phyloP scores from a whole-genome alignment of 2,888 invertebrate genomes.

The Agelastica alni region DNA sequence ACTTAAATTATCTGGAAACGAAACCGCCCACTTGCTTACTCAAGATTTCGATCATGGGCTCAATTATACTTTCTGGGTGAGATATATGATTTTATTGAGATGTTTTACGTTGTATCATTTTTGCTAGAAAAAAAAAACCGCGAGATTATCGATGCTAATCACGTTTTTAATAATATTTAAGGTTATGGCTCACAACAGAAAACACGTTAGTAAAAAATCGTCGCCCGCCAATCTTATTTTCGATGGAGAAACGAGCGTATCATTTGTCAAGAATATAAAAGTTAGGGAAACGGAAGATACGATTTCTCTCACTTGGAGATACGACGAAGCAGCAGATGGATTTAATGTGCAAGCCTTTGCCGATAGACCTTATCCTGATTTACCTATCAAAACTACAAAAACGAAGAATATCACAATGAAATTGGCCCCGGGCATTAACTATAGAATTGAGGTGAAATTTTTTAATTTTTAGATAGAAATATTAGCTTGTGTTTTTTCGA shows the following conservation, averaged over 20 bases:
- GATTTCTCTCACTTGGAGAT: slow-evolving; percentile 66
- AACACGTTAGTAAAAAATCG: slow-evolving; percentile 66
- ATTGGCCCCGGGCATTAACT: slow-evolving; percentile 57
- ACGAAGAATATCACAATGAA: slow-evolving; percentile 44
- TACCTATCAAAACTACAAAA: slow-evolving; percentile 56
- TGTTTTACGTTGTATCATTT: background rate
- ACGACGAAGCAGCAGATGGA: slow-evolving; percentile 46
- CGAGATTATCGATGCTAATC: no score
- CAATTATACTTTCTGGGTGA: slow-evolving; percentile 76
- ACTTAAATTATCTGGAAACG: slow-evolving; percentile 53
- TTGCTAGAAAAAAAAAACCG: background rate
- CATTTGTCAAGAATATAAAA: slow-evolving; percentile 63
- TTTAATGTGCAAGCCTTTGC: slow-evolving; percentile 51
- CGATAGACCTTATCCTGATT: slow-evolving; percentile 62
- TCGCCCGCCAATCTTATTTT: slow-evolving; percentile 64
- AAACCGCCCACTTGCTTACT: slow-evolving; percentile 61
- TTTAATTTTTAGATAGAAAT: no score
- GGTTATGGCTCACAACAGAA: slow-evolving; percentile 70
- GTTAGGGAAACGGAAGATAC: slow-evolving; percentile 59
- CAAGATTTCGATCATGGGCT: slow-evolving; percentile 62
- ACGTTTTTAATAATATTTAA: no score
- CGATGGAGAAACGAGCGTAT: slow-evolving; percentile 68
- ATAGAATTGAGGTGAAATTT: slow-evolving; percentile 61
- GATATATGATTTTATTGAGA: slow-evolving; percentile 36
- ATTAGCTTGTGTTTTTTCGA: no score